Evolutionary conservation across 1,140 invertebrate species (phyloP), one percentile per base, ranked within the genome.

Genomic region (Bombus ignitus): DNA sequence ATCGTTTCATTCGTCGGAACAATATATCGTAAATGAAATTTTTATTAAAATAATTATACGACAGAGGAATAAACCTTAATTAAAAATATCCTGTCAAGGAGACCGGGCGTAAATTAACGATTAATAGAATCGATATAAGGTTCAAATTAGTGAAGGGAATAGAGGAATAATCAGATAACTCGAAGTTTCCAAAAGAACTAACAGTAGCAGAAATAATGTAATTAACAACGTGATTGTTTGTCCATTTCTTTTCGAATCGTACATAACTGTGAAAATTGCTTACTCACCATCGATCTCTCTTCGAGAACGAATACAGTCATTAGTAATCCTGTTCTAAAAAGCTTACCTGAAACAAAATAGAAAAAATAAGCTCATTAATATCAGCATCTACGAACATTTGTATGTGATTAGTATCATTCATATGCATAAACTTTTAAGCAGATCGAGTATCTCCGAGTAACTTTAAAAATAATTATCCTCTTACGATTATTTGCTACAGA

Each of bases 311-410:
- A 88, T 78, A 57, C 88, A 74, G 53, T 88, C 86, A 74, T 89
- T 85, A 88, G 37, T 84, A 77, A 85, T 1, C 78, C 53, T 72
- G 80, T 81, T 70, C 32, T 81, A 76, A 65, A 84, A 73, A 78
- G 72, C 85, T 83, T 83, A 89, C 84, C 80, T 73, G 84, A 89
- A 89, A 89, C 72, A 89, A 89, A 80, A 89, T 44, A 44, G 83
- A 89, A 86, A 89, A 53, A 82, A 82, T 81, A 39, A 53, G 68
- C 78, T 85, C 37, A 22, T 53, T 65, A 6, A 10, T 28, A 53
- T 62, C 25, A 18, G 22, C n/a, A 18, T 5, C 3, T 28, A 65
- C 18, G 53, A 87, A 73, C 71, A 70, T 66, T 18, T 44, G 57
- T 35, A 44, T 22, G 85, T 79, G 81, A 87, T 88, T 79, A 87